Evolutionary conservation across 2,113 vertebrate species (phyloP).

Genomic region (Chaetodon trifascialis): DNA sequence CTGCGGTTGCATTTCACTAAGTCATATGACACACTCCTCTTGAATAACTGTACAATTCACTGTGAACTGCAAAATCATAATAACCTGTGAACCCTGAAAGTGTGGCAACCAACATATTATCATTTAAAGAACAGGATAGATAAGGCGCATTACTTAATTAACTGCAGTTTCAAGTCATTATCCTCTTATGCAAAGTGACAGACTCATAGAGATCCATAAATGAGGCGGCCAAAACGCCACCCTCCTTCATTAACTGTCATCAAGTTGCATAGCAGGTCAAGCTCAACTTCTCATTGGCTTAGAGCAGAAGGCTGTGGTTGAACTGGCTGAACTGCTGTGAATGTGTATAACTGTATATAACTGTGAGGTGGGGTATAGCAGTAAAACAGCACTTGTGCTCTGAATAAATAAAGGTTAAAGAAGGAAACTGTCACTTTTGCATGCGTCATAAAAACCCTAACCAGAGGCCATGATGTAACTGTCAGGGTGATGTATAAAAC

Average conservation of each 20-base stretch:
- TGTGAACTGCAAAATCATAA: neutral
- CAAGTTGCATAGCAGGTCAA: slow-evolving; percentile 19
- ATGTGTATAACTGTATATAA: slow-evolving; percentile 12
- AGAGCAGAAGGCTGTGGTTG: slow-evolving; percentile 16
- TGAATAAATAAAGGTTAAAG: slow-evolving; percentile 40
- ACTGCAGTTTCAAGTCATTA: slow-evolving; percentile 2
- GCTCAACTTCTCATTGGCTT: slow-evolving; percentile 10
- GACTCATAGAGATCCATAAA: neutral
- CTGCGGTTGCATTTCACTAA: too few relatives aligned
- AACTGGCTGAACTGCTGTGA: slow-evolving; percentile 26
- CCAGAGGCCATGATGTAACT: neutral
- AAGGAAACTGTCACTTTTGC: slow-evolving; percentile 8
- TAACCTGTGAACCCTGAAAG: slow-evolving; percentile 6
- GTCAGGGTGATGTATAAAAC: slow-evolving; percentile 16
- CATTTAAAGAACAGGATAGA: neutral
- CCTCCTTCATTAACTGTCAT: slow-evolving; percentile 35
- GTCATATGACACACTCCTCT: too few relatives aligned
- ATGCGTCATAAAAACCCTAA: slow-evolving; percentile 17
- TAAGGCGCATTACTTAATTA: neutral
- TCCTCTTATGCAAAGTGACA: neutral
- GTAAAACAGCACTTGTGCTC: slow-evolving; percentile 31
- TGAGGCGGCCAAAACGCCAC: neutral
- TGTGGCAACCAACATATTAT: neutral
- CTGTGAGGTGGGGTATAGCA: slow-evolving; percentile 14
- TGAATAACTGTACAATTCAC: neutral